Evolutionary conservation across 2,888 invertebrate species (phyloP).

Genomic region (Anodontia alba): DNA sequence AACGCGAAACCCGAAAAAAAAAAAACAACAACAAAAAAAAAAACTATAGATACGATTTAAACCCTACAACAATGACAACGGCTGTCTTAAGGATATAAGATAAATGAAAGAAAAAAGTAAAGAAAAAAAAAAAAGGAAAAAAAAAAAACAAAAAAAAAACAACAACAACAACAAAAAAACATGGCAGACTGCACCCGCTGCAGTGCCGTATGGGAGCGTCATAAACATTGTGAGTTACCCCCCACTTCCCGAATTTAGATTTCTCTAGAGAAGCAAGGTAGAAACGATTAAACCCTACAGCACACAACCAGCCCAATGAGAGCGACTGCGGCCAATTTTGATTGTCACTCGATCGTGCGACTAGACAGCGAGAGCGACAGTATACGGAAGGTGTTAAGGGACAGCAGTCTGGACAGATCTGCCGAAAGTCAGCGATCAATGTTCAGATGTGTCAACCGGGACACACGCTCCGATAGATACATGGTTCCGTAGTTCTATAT

Average conservation of each 20-base stretch:
- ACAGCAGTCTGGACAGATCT: slow-evolving; percentile 80
- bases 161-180: too few species aligned
- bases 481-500: too few species aligned
- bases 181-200: slow-evolving; percentile 73
- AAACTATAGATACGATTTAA: too few species aligned
- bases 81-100: background rate
- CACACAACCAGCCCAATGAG: slow-evolving; percentile 54
- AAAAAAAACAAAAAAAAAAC: too few species aligned
- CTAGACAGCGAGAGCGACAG: slow-evolving; percentile 70
- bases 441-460: too few species aligned
- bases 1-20: too few species aligned
- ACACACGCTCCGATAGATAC: slow-evolving; percentile 73
- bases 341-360: slow-evolving; percentile 72
- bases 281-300: slow-evolving; percentile 68
- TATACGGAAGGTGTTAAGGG: slow-evolving; percentile 62
- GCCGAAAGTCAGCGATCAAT: slow-evolving; percentile 80
- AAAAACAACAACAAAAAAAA: too few species aligned
- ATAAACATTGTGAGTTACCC: slow-evolving; percentile 71
- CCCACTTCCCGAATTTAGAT: slow-evolving; percentile 74
- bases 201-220: slow-evolving; percentile 69
- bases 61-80: too few species aligned
- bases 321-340: slow-evolving; percentile 61
- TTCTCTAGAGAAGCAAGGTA: slow-evolving; percentile 64
- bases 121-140: too few species aligned
- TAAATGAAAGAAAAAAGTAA: slow-evolving; percentile 46